Conservation (phyloP, 2,113 vertebrate species). For the Megaleporinus macrocephalus region DNA sequence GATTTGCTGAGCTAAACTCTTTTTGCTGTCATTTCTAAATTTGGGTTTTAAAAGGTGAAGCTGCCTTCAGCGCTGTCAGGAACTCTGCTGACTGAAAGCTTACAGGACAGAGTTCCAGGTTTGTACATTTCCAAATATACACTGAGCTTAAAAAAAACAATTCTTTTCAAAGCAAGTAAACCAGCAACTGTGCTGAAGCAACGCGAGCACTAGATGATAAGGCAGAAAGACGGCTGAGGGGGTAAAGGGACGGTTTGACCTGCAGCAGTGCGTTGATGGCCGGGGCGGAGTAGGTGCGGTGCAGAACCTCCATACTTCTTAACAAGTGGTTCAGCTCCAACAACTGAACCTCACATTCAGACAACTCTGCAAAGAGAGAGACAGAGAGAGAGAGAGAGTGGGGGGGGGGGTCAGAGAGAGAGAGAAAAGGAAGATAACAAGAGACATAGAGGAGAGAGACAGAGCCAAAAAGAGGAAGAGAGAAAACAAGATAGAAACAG, state of each 20-base stretch:
- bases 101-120: not conserved
- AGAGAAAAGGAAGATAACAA: too few species aligned
- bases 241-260: too few species aligned
- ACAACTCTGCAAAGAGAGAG: slow-evolving; percentile 80
- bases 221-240: too few species aligned
- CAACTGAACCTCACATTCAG: slow-evolving; percentile 87
- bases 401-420: too few species aligned
- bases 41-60: not conserved
- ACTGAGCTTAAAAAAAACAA: too few species aligned
- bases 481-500: not conserved
- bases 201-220: too few species aligned
- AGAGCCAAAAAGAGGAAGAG: not conserved
- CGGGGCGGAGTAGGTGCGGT: slow-evolving; percentile 93
- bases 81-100: not conserved
- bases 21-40: not conserved
- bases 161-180: too few species aligned
- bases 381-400: not conserved
- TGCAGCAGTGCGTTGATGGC: slow-evolving; percentile 91
- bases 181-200: too few species aligned
- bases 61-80: not conserved
- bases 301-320: slow-evolving; percentile 95
- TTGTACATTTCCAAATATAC: too few species aligned
- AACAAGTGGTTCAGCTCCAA: slow-evolving; percentile 93
- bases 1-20: not conserved
- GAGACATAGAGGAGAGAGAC: not conserved